A percentile compares a stretch with the other conserved stretches of the same genome.
phyloP scores from a whole-genome alignment of 2,888 invertebrate species.

The Tromatobia lineatoria region DNA sequence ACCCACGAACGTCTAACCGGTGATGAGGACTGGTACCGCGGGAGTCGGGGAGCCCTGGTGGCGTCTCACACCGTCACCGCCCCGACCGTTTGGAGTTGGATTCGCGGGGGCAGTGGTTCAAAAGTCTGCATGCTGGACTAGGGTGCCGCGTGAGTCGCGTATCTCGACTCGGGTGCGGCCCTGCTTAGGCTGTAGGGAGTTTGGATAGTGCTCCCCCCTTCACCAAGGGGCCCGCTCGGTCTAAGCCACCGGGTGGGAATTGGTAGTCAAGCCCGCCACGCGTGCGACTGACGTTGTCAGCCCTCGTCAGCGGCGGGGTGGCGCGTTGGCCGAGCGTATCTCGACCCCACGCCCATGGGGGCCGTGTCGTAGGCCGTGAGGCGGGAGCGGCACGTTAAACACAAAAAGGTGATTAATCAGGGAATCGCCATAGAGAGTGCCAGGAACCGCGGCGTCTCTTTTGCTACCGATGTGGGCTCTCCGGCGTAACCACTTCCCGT shows the following conservation, averaged over 20 bases:
- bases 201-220: constrained; percentile 20
- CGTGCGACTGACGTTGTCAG: too few species aligned
- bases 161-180: constrained; percentile 6
- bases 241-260: not conserved
- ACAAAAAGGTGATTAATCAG: not conserved
- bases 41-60: constrained; percentile 21
- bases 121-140: constrained; percentile 1
- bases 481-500: not conserved
- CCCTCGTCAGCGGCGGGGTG: too few species aligned
- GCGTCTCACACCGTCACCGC: not conserved
- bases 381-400: constrained; percentile 25
- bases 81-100: constrained; percentile 21
- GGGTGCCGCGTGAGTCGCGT: constrained; percentile 26
- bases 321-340: constrained; percentile 37
- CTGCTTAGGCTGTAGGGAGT: constrained; percentile 16
- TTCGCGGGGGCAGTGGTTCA: constrained; percentile 29
- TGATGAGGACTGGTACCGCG: constrained; percentile 12
- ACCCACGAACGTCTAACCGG: not conserved
- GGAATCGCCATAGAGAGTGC: too few species aligned
- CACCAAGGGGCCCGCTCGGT: constrained; percentile 3
- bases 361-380: constrained; percentile 38
- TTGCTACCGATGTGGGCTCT: constrained; percentile 31
- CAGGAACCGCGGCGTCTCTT: not conserved
- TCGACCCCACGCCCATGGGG: constrained; percentile 18
- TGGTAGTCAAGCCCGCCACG: not conserved